Percentiles rank a stretch among this genome's conserved stretches.
These are phyloP conservation scores for Triplophysa yarkandensis DNA, from an alignment of 2,797 vertebrate species.

Conservation along the genomic window DNA sequence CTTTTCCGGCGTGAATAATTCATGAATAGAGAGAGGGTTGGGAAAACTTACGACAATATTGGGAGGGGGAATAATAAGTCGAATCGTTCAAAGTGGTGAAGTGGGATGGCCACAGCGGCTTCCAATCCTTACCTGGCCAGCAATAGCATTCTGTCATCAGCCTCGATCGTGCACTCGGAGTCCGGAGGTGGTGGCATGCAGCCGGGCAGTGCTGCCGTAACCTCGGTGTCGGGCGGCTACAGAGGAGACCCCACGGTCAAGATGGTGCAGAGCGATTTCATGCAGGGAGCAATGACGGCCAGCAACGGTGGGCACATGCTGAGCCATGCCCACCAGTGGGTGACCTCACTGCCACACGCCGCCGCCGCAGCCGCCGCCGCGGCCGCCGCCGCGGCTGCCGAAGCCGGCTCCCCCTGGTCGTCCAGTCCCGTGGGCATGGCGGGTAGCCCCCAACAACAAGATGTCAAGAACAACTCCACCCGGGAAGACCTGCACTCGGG, in stretches of 20 bases:
- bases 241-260: conserved; percentile 89
- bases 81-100: conserved; percentile 64
- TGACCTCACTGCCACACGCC: conserved; percentile 91
- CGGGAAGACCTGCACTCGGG: conserved; percentile 89
- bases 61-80: conserved; percentile 60
- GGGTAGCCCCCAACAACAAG: conserved; percentile 82
- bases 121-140: conserved; percentile 92
- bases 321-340: conserved; percentile 97
- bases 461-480: conserved; percentile 83
- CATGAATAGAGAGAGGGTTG: conserved; percentile 59
- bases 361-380: conserved; percentile 85
- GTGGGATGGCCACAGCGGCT: conserved; percentile 90
- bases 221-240: conserved; percentile 86
- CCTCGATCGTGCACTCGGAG: conserved; percentile 88
- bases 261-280: conserved; percentile 97
- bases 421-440: conserved; percentile 84
- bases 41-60: conserved; percentile 60
- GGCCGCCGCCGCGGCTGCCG: conserved; percentile 83
- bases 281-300: conserved; percentile 93
- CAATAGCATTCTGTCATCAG: conserved; percentile 86
- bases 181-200: conserved; percentile 88
- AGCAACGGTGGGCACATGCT: conserved; percentile 96
- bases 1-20: conserved; percentile 65
- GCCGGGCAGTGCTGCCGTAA: conserved; percentile 85
- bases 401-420: conserved; percentile 89